These are phyloP conservation scores for Atherix ibis DNA, from an alignment of 2,888 invertebrate genomes.

Conservation along the genomic window DNA sequence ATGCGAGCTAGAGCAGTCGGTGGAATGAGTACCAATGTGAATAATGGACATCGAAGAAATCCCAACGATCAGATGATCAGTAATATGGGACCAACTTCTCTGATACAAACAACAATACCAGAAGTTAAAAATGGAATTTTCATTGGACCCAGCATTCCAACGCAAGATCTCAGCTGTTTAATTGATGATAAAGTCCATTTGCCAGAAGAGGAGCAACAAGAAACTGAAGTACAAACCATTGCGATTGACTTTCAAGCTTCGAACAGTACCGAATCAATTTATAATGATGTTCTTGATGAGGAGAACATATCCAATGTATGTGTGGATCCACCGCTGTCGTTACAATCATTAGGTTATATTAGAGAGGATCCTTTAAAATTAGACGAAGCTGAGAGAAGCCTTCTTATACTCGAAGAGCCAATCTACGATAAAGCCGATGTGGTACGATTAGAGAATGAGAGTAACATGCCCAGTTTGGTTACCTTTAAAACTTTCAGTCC, in stretches of 20 bases:
- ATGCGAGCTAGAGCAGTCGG: constrained; percentile 15
- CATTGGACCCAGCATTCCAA: constrained; percentile 11
- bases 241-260: constrained; percentile 15
- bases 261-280: constrained; percentile 15
- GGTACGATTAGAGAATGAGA: constrained; percentile 12
- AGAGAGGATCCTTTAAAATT: not conserved
- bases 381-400: not conserved
- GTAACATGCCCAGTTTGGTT: constrained; percentile 11
- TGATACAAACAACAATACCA: constrained; percentile 6
- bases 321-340: not conserved
- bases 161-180: too few species aligned
- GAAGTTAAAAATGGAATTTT: constrained; percentile 16
- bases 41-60: not conserved
- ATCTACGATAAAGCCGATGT: constrained; percentile 16
- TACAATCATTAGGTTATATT: not conserved
- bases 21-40: not conserved
- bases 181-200: not conserved
- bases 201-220: constrained; percentile 1
- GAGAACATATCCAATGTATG: constrained; percentile 9
- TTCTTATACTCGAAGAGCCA: constrained; percentile 8
- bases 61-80: not conserved
- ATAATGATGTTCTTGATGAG: constrained; percentile 14
- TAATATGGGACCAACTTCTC: constrained; percentile 7
- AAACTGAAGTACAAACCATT: constrained; percentile 16
- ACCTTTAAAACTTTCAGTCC: constrained; percentile 17